These are phyloP conservation scores for Sphenodon punctatus DNA, from an alignment of 2,797 vertebrate species.

Conservation along the genomic window DNA sequence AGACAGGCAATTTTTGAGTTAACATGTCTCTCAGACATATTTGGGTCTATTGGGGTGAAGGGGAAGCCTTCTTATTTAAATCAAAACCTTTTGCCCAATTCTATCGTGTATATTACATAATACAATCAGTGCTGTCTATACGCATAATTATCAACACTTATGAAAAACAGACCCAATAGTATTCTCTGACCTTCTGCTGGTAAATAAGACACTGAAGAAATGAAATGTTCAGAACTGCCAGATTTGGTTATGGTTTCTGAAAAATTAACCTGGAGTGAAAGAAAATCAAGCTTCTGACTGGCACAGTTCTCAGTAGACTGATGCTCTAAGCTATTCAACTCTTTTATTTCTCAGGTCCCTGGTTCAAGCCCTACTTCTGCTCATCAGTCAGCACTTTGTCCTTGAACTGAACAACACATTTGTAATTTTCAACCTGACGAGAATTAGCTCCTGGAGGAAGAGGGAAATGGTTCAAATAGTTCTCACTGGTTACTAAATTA, in stretches of 20 bases:
- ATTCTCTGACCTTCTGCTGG: conserved; percentile 60
- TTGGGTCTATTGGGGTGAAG: conserved; percentile 15
- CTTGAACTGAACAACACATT: conserved; percentile 62
- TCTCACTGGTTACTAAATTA: conserved; percentile 67
- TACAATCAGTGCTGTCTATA: conserved; percentile 31
- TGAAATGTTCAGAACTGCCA: conserved; percentile 69
- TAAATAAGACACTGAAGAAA: conserved; percentile 66
- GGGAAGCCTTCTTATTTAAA: conserved; percentile 63
- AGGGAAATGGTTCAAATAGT: conserved; percentile 57
- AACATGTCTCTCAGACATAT: conserved; percentile 14
- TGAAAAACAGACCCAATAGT: conserved; percentile 65
- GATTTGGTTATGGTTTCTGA: conserved; percentile 61
- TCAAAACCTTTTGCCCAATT: conserved; percentile 35
- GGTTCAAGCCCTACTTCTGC: conserved; percentile 71
- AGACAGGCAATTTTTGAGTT: conserved; percentile 52
- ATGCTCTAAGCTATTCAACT: conserved; percentile 62
- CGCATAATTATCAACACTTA: conserved; percentile 62
- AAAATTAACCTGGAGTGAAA: conserved; percentile 71
- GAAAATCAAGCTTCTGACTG: conserved; percentile 64
- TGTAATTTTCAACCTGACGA: conserved; percentile 66
- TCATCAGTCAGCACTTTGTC: conserved; percentile 73
- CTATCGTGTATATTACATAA: conserved; percentile 11
- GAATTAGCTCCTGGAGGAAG: conserved; percentile 64
- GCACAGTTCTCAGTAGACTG: conserved; percentile 59
- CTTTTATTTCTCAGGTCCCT: conserved; percentile 43